phyloP scores from a whole-genome alignment of 2,888 invertebrate species.

The Plemyria rubiginata region DNA sequence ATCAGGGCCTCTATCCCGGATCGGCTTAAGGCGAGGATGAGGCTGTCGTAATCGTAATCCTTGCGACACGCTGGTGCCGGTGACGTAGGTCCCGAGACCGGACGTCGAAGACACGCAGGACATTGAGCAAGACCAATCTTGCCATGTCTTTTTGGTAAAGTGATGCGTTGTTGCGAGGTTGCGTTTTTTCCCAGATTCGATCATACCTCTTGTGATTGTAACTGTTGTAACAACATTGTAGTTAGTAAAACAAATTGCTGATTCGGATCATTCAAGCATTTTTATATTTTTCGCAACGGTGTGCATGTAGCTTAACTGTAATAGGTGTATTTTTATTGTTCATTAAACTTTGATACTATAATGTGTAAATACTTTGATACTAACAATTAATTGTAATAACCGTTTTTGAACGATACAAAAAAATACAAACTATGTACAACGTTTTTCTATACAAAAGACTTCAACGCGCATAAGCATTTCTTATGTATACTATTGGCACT shows the following conservation, averaged over 20 bases:
- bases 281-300: too few relatives aligned
- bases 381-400: too few relatives aligned
- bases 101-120: slow-evolving; percentile 21
- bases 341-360: too few relatives aligned
- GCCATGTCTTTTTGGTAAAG: neutral
- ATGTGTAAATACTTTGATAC: too few relatives aligned
- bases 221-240: too few relatives aligned
- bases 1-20: slow-evolving; percentile 74
- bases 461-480: slow-evolving; percentile 45
- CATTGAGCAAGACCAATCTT: slow-evolving; percentile 22
- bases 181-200: neutral
- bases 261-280: too few relatives aligned
- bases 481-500: neutral
- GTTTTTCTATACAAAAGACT: slow-evolving; percentile 49
- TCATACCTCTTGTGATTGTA: too few relatives aligned
- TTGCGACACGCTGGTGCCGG: slow-evolving; percentile 68
- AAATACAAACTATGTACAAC: too few relatives aligned
- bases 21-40: slow-evolving; percentile 61
- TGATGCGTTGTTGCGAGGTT: neutral
- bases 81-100: slow-evolving; percentile 15
- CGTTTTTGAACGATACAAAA: too few relatives aligned
- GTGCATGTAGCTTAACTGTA: too few relatives aligned
- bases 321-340: too few relatives aligned
- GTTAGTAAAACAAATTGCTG: too few relatives aligned
- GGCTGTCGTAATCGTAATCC: slow-evolving; percentile 79